A percentile compares a stretch with the other conserved stretches of the same genome.
These are phyloP conservation scores for Gambusia affinis DNA, from an alignment of 2,113 vertebrate species.

Conservation along the genomic window DNA sequence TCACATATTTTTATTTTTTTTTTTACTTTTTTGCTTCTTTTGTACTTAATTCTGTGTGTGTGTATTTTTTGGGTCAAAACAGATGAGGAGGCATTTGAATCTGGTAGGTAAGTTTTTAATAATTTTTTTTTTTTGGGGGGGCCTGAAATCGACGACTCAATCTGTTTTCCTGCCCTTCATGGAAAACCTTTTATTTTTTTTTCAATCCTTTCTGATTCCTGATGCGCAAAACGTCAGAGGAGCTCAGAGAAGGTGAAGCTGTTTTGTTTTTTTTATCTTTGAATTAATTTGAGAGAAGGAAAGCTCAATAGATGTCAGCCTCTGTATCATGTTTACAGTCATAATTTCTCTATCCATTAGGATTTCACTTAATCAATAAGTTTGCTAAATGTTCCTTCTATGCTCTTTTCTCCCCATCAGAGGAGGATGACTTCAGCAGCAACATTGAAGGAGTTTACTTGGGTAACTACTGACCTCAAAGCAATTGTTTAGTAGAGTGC, in stretches of 20 bases:
- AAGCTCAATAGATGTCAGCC: neutral
- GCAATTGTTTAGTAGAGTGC: no score
- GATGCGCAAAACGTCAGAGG: slow-evolving; percentile 80
- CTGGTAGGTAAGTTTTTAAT: slow-evolving; percentile 66
- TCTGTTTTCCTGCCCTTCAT: neutral
- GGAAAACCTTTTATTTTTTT: slow-evolving; percentile 15
- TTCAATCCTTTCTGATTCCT: slow-evolving; percentile 11
- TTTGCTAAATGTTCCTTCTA: neutral
- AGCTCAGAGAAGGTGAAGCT: slow-evolving; percentile 88
- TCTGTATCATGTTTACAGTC: neutral
- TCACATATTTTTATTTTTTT: neutral
- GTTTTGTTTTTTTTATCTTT: neutral
- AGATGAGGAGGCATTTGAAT: neutral
- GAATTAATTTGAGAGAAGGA: neutral
- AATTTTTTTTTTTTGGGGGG: slow-evolving; percentile 80
- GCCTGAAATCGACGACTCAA: neutral
- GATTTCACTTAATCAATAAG: neutral
- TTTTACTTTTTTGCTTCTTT: neutral
- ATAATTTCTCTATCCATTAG: neutral
- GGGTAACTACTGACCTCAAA: slow-evolving; percentile 73
- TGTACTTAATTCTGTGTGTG: slow-evolving; percentile 2
- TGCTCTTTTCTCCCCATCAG: slow-evolving; percentile 61
- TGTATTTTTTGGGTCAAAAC: neutral
- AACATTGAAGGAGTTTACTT: slow-evolving; percentile 84
- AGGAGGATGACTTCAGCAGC: slow-evolving; percentile 88